These are phyloP conservation scores for Kryptolebias ocellatus DNA, from an alignment of 2,797 vertebrate genomes.

Conservation along the genomic window DNA sequence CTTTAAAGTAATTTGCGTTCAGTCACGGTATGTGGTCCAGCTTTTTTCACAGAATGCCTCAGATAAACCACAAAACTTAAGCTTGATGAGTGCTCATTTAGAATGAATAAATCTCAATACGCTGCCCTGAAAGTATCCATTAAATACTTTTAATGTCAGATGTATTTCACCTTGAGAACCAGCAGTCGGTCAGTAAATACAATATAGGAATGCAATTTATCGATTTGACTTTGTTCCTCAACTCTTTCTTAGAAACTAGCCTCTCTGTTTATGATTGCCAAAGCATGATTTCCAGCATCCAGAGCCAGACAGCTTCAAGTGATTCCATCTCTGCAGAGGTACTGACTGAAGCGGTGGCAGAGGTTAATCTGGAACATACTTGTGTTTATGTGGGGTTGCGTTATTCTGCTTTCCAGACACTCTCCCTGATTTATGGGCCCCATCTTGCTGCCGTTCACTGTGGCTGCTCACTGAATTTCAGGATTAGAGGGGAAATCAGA, in stretches of 20 bases:
- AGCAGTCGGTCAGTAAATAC: conserved; percentile 29
- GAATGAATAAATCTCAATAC: conserved; percentile 58
- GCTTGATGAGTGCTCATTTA: conserved; percentile 58
- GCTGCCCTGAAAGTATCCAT: conserved; percentile 46
- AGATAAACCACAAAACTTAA: conserved; percentile 60
- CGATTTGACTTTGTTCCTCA: conserved; percentile 11
- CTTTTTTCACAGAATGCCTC: conserved; percentile 43
- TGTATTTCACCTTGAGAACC: conserved; percentile 14
- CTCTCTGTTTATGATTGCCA: conserved; percentile 56
- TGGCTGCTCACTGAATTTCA: conserved; percentile 55
- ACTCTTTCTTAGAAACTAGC: conserved; percentile 32
- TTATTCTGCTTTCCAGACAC: conserved; percentile 63
- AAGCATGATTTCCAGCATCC: conserved; percentile 54
- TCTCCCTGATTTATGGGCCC: conserved; percentile 69
- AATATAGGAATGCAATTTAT: conserved; percentile 25
- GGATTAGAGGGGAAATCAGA: conserved; percentile 53
- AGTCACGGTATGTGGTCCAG: conserved; percentile 50
- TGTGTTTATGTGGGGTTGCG: conserved; percentile 58
- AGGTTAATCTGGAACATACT: conserved; percentile 78
- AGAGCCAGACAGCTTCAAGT: conserved; percentile 54
- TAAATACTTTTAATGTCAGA: conserved; percentile 35
- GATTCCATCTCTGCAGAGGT: conserved; percentile 63
- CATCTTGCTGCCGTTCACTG: conserved; percentile 55
- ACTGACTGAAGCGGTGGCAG: conserved; percentile 63
- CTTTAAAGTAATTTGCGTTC: conserved; percentile 40